Base-by-base conservation (phyloP, 2,797 vertebrate species). In the Sardinella longiceps region DNA sequence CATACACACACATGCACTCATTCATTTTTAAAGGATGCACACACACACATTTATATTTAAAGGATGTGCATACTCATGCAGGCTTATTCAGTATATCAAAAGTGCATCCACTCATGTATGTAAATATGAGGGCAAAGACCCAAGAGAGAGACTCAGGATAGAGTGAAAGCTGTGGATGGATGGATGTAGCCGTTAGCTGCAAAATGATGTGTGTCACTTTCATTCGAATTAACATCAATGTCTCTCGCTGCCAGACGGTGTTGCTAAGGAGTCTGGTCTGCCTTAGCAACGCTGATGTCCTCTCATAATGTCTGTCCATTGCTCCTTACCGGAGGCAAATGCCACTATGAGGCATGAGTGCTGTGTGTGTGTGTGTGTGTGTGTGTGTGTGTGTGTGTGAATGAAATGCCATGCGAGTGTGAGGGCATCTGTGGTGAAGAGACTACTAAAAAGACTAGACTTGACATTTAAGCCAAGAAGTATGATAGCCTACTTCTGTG, bases 181-280 rank as follows among this genome's bases (percentile, higher is more conserved):
- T 11, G 48, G 51, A 82, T 60, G 48, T 37, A 63, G 70, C 56
- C 74, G 48, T 18, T 30, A 81, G 66, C 23, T 30, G 18, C 37
- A 46, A 63, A 23, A 37, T 53, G 45, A 83, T 74, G 46, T 74
- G 46, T 83, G 85, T 82, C 82, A 86, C 56, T 74, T 37, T 77
- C 25, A 85, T 88, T 56, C 58, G 70, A 39, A 23, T 77, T 39
- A 43, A 43, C 37, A 20, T 20, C 70, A 7, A 37, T 77, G 70
- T 43, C 70, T 77, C 15, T 23, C 51, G 18, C 51, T 53, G 70
- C 33, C 70, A 77, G 70, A 43, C 70, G 39, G 70, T 39, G 70
- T 77, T 77, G 70, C 70, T 77, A 77, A 37, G 70, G 70, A 77
- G 70, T 77, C 70, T 77, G 70, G 70, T 77, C 66, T 80, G 48